Evolutionary conservation across 2,113 vertebrate species (phyloP).

Genomic region (Datnioides undecimradiatus): DNA sequence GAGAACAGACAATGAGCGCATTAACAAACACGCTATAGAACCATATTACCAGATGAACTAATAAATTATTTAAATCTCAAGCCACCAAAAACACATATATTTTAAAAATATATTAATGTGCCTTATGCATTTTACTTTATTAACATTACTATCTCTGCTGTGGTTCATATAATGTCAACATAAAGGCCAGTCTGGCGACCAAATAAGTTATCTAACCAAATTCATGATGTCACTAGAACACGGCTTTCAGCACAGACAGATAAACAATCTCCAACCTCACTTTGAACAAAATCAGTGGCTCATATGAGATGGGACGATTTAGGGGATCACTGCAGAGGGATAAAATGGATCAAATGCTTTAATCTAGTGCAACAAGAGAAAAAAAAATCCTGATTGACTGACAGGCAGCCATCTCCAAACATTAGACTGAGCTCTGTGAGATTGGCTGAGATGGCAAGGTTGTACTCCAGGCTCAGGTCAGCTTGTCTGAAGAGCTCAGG

Average conservation of each 20-base stretch:
- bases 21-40: not conserved
- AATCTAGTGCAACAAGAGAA: constrained; percentile 65
- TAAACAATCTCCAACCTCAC: constrained; percentile 22
- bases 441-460: constrained; percentile 9
- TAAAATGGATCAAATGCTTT: constrained; percentile 74
- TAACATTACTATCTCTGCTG: not conserved
- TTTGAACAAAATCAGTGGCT: constrained; percentile 52
- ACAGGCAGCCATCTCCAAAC: constrained; percentile 31
- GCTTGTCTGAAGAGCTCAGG: constrained; percentile 72
- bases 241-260: constrained; percentile 25
- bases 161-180: not conserved
- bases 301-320: constrained; percentile 62
- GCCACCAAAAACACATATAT: not conserved
- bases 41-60: no score
- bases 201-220: constrained; percentile 56
- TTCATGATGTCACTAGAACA: constrained; percentile 32
- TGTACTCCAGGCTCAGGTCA: constrained; percentile 29
- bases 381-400: constrained; percentile 51
- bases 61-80: not conserved
- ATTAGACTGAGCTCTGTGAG: constrained; percentile 12
- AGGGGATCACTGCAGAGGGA: constrained; percentile 67
- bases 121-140: not conserved
- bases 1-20: not conserved
- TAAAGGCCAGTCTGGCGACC: not conserved
- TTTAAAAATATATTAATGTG: not conserved